Conservation (phyloP, 2,113 vertebrate species). For the Hyaena hyaena region DNA sequence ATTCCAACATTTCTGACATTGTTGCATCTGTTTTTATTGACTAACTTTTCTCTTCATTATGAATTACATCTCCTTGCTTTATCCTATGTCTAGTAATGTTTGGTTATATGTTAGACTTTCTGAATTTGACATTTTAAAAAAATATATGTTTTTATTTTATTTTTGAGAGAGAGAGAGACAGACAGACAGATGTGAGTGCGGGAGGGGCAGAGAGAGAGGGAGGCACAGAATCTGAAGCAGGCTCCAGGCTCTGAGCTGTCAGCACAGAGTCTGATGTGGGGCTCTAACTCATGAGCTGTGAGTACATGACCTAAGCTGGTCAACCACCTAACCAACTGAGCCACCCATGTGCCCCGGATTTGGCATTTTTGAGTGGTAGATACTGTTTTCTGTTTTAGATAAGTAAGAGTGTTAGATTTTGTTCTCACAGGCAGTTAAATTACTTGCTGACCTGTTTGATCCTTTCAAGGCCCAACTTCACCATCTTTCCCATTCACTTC, state of each 20-base stretch:
- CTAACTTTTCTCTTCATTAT: background rate
- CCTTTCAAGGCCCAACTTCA: background rate
- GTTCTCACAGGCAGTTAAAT: background rate
- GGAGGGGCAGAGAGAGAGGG: too few relatives aligned
- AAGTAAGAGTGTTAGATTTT: background rate
- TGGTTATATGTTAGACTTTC: background rate
- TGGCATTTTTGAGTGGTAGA: background rate
- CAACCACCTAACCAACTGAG: too few relatives aligned
- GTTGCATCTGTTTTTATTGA: conserved; percentile 30
- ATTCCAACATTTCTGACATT: background rate
- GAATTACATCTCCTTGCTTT: background rate
- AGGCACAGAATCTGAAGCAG: too few relatives aligned
- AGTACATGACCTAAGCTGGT: too few relatives aligned
- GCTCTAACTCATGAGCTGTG: too few relatives aligned
- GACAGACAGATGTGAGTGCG: too few relatives aligned
- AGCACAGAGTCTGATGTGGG: too few relatives aligned
- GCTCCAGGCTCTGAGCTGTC: too few relatives aligned
- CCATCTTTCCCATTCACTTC: background rate
- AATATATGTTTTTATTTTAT: too few relatives aligned
- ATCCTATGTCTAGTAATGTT: background rate
- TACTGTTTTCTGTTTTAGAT: background rate
- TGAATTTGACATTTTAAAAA: background rate
- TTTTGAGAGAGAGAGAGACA: too few relatives aligned
- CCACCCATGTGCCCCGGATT: too few relatives aligned
- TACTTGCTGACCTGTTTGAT: background rate